Percentiles rank a stretch among this genome's conserved stretches.
Conservation (phyloP, 2,797 vertebrate species). For the Fringilla coelebs region DNA sequence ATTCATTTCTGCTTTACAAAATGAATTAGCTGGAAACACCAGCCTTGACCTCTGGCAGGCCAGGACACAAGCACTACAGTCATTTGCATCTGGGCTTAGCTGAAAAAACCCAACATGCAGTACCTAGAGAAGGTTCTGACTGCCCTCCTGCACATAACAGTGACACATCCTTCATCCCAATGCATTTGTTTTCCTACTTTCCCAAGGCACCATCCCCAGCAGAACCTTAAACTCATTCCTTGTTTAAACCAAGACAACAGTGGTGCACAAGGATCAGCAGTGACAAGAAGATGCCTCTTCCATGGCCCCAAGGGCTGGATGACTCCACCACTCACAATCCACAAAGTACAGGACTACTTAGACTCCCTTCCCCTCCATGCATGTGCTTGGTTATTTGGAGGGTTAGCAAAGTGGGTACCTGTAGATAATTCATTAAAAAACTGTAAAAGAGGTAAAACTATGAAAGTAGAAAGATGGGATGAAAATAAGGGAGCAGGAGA, state of each 20-base stretch:
- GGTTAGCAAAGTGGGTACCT: not conserved
- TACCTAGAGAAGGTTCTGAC: not conserved
- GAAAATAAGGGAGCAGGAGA: not conserved
- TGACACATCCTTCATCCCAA: not conserved
- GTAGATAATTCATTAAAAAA: not conserved
- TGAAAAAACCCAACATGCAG: not conserved
- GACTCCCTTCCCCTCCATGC: not conserved
- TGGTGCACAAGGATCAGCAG: not conserved
- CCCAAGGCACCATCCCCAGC: rapidly evolving
- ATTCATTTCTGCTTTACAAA: not conserved
- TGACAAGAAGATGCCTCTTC: not conserved
- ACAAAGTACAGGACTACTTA: not conserved
- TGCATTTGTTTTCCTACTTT: not conserved
- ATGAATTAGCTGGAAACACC: not conserved
- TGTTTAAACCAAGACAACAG: not conserved
- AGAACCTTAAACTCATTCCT: not conserved
- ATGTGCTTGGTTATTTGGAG: not conserved
- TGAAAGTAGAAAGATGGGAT: not conserved
- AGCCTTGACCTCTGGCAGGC: not conserved
- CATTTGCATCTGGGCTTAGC: not conserved
- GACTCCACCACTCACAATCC: not conserved
- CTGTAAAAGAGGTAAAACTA: not conserved
- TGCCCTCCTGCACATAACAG: not conserved
- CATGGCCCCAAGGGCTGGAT: not conserved
- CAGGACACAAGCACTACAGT: not conserved